These are phyloP conservation scores for Odontesthes bonariensis DNA, from an alignment of 2,113 vertebrate genomes.

Conservation along the genomic window DNA sequence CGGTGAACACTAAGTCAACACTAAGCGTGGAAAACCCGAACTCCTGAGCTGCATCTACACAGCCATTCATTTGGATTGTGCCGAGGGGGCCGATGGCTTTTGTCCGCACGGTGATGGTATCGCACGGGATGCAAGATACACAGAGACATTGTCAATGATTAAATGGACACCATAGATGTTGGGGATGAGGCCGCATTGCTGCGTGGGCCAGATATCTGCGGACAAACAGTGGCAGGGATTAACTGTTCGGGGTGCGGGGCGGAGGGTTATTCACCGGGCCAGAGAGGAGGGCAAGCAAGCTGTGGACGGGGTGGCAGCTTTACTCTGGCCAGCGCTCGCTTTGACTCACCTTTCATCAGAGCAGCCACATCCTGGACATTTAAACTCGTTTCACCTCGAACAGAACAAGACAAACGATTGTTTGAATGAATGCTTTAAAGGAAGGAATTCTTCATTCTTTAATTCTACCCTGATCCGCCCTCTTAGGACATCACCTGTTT, in stretches of 20 bases:
- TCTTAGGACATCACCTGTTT: too few relatives aligned
- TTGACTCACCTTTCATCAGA: constrained; percentile 55
- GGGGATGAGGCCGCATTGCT: constrained; percentile 55
- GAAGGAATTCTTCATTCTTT: too few relatives aligned
- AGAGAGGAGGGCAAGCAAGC: constrained; percentile 66
- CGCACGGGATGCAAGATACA: constrained; percentile 61
- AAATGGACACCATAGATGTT: constrained; percentile 60
- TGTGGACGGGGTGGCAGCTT: constrained; percentile 65
- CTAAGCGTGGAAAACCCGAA: constrained; percentile 29
- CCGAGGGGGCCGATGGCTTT: constrained; percentile 35
- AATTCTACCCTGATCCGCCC: too few relatives aligned
- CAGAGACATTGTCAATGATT: constrained; percentile 75
- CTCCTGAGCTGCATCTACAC: constrained; percentile 19
- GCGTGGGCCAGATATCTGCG: constrained; percentile 57
- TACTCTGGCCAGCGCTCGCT: too few relatives aligned
- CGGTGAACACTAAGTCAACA: constrained; percentile 39
- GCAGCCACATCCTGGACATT: constrained; percentile 50
- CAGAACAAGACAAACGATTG: background rate
- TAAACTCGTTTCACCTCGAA: constrained; percentile 28
- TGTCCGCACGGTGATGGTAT: constrained; percentile 63
- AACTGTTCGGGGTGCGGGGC: constrained; percentile 45
- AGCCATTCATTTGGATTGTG: constrained; percentile 39
- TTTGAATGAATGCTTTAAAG: too few relatives aligned
- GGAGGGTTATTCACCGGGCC: constrained; percentile 10
- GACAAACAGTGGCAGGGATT: constrained; percentile 68